These are phyloP conservation scores for Daboia siamensis DNA, from an alignment of 2,113 vertebrate species.

Conservation along the genomic window DNA sequence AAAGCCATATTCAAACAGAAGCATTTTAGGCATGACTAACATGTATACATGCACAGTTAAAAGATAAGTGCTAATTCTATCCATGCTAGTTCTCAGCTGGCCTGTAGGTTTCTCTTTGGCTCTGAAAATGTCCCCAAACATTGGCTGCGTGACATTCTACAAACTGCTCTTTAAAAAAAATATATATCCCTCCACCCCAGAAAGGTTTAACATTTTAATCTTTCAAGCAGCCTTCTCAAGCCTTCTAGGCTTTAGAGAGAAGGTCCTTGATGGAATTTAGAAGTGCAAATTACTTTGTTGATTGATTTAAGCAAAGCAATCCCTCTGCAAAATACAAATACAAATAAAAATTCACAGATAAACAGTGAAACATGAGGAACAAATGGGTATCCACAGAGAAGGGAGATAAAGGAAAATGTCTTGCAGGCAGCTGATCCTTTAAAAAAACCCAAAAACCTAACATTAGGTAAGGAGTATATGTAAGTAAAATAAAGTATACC, in stretches of 20 bases:
- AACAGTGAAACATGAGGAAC: neutral
- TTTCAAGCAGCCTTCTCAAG: neutral
- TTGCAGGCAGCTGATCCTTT: neutral
- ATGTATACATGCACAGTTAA: neutral
- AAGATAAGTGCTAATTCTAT: neutral
- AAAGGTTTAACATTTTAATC: slow-evolving; percentile 1
- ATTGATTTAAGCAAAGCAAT: neutral
- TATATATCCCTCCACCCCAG: neutral
- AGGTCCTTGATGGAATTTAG: neutral
- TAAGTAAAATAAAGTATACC: neutral
- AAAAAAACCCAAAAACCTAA: neutral
- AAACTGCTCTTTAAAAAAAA: too few relatives aligned
- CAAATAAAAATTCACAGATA: neutral
- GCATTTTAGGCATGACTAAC: neutral
- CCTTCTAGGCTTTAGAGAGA: neutral
- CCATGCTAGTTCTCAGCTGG: neutral
- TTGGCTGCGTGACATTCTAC: neutral
- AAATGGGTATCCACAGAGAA: neutral
- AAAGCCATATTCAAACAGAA: neutral
- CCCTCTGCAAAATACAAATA: neutral
- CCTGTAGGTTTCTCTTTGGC: neutral
- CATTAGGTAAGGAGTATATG: neutral
- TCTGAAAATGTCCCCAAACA: neutral
- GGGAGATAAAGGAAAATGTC: neutral
- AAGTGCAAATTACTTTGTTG: slow-evolving; percentile 9